These are phyloP conservation scores for Calliphora vomitoria DNA, from an alignment of 2,888 invertebrate genomes.

Conservation along the genomic window DNA sequence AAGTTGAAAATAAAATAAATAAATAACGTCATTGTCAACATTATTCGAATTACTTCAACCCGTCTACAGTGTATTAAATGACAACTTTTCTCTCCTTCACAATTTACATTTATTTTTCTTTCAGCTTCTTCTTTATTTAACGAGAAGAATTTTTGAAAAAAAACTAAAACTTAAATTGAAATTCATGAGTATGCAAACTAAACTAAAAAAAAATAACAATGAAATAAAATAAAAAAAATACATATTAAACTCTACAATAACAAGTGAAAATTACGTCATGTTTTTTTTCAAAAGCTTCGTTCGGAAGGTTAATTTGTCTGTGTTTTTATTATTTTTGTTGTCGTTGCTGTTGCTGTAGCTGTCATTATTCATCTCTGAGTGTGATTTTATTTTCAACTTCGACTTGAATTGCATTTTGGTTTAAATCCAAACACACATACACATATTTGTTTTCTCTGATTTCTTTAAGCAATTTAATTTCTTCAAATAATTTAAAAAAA, in stretches of 20 bases:
- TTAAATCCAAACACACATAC: conserved; percentile 5
- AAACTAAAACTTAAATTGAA: conserved; percentile 55
- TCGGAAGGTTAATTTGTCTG: conserved; percentile 69
- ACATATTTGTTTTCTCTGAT: conserved; percentile 33
- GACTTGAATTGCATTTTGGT: conserved; percentile 53
- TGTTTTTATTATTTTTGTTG: conserved; percentile 30
- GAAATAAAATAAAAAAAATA: conserved; percentile 27
- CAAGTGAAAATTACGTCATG: conserved; percentile 72
- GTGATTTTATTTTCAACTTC: conserved; percentile 41
- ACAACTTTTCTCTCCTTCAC: conserved; percentile 44
- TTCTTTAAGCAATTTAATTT: conserved; percentile 7
- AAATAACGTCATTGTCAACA: conserved; percentile 62
- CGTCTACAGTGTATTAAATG: conserved; percentile 45
- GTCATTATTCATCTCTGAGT: conserved; percentile 42
- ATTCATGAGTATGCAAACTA: conserved; percentile 63
- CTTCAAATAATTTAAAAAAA: not conserved
- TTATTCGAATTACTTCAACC: conserved; percentile 17
- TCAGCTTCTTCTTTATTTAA: conserved; percentile 38
- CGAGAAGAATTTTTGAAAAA: conserved; percentile 39
- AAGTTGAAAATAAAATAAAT: conserved; percentile 47
- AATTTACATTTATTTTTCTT: conserved; percentile 4
- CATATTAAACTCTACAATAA: conserved; percentile 22
- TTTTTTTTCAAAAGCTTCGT: conserved; percentile 53
- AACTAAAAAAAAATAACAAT: conserved; percentile 24
- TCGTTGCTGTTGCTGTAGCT: too few species aligned